Conservation (phyloP, 2,113 vertebrate genomes). For the Dipodomys merriami region DNA sequence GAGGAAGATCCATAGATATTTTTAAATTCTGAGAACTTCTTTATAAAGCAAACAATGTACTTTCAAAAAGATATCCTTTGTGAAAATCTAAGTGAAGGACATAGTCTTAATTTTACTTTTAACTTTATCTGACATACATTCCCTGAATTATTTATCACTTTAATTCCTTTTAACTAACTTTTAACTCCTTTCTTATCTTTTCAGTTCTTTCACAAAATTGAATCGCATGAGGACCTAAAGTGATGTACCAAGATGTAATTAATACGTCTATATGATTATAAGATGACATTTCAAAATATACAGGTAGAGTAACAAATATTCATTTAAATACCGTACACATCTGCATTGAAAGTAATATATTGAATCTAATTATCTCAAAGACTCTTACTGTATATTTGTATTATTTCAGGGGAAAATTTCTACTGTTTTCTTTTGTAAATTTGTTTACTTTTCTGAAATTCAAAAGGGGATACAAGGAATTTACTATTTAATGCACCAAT, state of each 20-base stretch:
- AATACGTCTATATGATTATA: background rate
- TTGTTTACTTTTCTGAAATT: no score
- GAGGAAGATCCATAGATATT: background rate
- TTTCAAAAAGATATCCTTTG: background rate
- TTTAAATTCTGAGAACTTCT: background rate
- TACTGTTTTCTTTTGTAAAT: no score
- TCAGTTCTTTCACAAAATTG: background rate
- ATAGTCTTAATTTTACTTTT: background rate
- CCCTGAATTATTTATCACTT: background rate
- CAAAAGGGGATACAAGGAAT: no score
- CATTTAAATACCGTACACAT: background rate
- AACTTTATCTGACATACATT: no score
- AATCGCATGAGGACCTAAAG: background rate
- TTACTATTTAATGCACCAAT: no score
- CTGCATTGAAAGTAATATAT: background rate
- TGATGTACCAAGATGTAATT: background rate
- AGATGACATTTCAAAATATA: background rate
- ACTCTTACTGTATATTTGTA: no score
- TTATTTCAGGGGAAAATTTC: no score
- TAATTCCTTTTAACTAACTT: background rate
- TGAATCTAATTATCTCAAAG: no score
- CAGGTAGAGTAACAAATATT: background rate
- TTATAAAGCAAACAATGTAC: background rate
- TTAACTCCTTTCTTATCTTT: background rate
- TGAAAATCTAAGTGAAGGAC: background rate